phyloP scores from a whole-genome alignment of 2,888 invertebrate genomes.

The Tiliacea aurago region DNA sequence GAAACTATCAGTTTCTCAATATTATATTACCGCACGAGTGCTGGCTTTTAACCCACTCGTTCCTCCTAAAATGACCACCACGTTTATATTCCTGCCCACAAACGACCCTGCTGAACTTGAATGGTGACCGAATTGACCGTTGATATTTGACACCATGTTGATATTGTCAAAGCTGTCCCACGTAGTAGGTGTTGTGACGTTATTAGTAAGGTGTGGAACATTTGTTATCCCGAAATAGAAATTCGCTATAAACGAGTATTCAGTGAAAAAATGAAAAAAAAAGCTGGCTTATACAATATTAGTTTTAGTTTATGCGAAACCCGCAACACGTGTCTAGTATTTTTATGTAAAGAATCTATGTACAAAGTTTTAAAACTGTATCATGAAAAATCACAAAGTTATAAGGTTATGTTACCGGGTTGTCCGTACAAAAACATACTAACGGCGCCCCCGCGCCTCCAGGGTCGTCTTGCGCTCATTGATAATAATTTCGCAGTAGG shows the following conservation, averaged over 20 bases:
- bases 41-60: constrained; percentile 27
- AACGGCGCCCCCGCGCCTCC: too few species aligned
- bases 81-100: constrained; percentile 25
- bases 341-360: too few species aligned
- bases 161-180: constrained; percentile 22
- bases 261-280: background rate
- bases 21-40: constrained; percentile 34
- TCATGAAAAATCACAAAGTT: too few species aligned
- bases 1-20: constrained; percentile 18
- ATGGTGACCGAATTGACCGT: constrained; percentile 42
- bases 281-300: too few species aligned
- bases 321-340: too few species aligned
- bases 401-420: too few species aligned
- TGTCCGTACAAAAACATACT: too few species aligned
- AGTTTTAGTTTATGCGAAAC: too few species aligned
- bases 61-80: constrained; percentile 11
- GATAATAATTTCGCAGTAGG: too few species aligned
- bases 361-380: too few species aligned
- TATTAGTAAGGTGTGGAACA: constrained; percentile 20
- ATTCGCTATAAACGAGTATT: background rate
- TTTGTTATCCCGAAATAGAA: background rate
- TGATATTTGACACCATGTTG: constrained; percentile 42
- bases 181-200: background rate
- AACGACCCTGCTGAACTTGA: constrained; percentile 50
- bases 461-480: too few species aligned